A percentile compares a stretch with the other conserved stretches of the same genome.
phyloP scores from a whole-genome alignment of 2,888 invertebrate genomes.

The Augochlorella aurata region DNA sequence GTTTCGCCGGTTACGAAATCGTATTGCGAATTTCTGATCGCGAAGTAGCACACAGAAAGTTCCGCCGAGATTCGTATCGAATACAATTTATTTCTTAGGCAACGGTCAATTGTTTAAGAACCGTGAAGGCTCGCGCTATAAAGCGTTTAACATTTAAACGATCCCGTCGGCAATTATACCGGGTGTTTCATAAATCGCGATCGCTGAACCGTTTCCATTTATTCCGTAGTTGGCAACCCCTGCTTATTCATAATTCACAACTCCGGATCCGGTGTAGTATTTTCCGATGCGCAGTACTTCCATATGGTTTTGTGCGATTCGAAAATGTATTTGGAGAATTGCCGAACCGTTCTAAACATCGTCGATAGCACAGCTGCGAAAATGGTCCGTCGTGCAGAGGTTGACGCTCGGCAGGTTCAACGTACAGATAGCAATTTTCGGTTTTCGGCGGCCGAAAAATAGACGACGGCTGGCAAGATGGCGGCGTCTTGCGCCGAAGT shows the following conservation, averaged over 20 bases:
- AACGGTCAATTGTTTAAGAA: background rate
- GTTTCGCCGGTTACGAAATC: constrained; percentile 32
- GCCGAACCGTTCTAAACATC: too few species aligned
- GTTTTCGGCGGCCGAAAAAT: too few species aligned
- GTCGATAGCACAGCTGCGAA: too few species aligned
- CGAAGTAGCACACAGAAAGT: constrained; percentile 22
- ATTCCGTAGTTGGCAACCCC: background rate
- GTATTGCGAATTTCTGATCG: constrained; percentile 8
- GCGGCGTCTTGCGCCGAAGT: background rate
- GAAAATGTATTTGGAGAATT: too few species aligned
- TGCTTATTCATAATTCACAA: background rate
- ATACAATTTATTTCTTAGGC: background rate
- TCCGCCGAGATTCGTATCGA: background rate
- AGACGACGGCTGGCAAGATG: too few species aligned
- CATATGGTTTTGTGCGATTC: too few species aligned
- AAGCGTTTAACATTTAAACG: background rate
- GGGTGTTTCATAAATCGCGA: background rate
- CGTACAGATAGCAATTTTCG: too few species aligned
- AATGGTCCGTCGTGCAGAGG: too few species aligned
- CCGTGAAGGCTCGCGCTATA: background rate
- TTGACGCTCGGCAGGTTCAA: too few species aligned
- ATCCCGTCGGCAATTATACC: background rate
- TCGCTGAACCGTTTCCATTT: background rate
- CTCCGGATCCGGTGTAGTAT: too few species aligned
- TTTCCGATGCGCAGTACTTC: too few species aligned